phyloP scores from a whole-genome alignment of 2,797 vertebrate genomes.

The Odontamblyopus rebecca region DNA sequence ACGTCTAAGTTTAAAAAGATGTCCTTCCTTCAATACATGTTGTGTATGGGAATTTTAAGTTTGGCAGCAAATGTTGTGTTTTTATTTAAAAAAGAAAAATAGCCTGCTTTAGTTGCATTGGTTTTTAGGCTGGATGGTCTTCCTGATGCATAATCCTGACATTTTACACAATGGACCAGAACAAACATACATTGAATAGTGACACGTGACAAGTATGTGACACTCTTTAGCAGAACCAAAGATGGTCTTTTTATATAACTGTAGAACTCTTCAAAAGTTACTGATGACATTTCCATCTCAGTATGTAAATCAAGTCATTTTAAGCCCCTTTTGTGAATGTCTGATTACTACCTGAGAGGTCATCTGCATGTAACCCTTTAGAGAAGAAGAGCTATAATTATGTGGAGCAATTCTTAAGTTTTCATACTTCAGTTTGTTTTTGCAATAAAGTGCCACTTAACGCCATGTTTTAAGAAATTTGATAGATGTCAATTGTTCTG shows the following conservation, averaged over 20 bases:
- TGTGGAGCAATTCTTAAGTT: conserved; percentile 19
- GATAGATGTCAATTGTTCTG: background rate
- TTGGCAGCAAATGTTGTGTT: background rate
- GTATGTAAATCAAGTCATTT: conserved; percentile 39
- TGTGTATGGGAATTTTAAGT: background rate
- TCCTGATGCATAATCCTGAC: background rate
- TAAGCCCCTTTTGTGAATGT: conserved; percentile 42
- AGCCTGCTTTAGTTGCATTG: background rate
- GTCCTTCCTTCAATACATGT: background rate
- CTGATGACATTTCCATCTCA: conserved; percentile 47
- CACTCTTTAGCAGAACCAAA: conserved; percentile 10
- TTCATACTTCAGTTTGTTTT: conserved; percentile 8
- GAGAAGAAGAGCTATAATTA: conserved; percentile 29
- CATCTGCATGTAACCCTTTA: conserved; percentile 35
- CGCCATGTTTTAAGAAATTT: conserved; percentile 1
- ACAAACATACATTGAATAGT: background rate
- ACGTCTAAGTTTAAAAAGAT: background rate
- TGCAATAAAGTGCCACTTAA: background rate
- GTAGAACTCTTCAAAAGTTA: conserved; percentile 12
- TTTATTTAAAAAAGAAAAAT: background rate
- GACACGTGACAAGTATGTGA: background rate
- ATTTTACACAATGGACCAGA: background rate
- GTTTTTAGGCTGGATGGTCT: too few species aligned
- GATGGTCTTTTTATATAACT: conserved; percentile 4
- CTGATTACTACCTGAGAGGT: conserved; percentile 41